A percentile compares a stretch with the other conserved stretches of the same genome.
phyloP scores from a whole-genome alignment of 2,888 invertebrate species.

The Liodrosophila aerea region DNA sequence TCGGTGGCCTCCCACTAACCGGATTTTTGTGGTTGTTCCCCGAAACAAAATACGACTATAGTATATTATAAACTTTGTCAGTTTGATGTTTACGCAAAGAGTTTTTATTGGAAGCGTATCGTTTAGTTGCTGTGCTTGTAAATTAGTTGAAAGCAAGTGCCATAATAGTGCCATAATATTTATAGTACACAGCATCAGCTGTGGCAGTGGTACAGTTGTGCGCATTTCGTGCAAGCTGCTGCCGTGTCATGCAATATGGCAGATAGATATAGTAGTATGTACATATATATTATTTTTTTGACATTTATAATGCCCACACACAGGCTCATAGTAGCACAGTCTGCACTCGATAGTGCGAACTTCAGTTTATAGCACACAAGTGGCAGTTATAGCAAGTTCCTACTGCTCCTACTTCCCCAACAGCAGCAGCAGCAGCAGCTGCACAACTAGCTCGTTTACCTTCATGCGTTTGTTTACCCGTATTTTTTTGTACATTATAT shows the following conservation, averaged over 20 bases:
- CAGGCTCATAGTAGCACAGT: conserved; percentile 23
- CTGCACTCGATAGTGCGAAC: no score
- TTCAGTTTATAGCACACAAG: no score
- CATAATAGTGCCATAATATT: conserved; percentile 9
- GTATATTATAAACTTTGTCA: conserved; percentile 50
- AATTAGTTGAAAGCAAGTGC: conserved; percentile 20
- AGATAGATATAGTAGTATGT: no score
- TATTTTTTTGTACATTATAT: conserved; percentile 18
- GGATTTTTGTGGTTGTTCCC: conserved; percentile 54
- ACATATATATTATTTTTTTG: conserved; percentile 23
- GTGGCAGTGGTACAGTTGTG: conserved; percentile 57
- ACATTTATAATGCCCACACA: conserved; percentile 51
- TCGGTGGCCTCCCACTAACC: conserved; percentile 45
- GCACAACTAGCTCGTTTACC: conserved; percentile 68
- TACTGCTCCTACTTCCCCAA: background rate
- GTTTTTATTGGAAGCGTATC: conserved; percentile 46
- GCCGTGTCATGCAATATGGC: conserved; percentile 28
- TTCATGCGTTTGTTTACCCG: conserved; percentile 56
- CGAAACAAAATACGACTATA: no score
- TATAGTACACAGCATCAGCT: conserved; percentile 16
- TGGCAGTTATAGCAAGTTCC: background rate
- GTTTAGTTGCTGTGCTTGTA: conserved; percentile 29
- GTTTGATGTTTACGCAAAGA: conserved; percentile 30
- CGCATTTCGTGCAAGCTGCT: conserved; percentile 9
- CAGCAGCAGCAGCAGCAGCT: conserved; percentile 39